A percentile compares a stretch with the other conserved stretches of the same genome.
Conservation (phyloP, 2,113 vertebrate species). For the Indri indri region DNA sequence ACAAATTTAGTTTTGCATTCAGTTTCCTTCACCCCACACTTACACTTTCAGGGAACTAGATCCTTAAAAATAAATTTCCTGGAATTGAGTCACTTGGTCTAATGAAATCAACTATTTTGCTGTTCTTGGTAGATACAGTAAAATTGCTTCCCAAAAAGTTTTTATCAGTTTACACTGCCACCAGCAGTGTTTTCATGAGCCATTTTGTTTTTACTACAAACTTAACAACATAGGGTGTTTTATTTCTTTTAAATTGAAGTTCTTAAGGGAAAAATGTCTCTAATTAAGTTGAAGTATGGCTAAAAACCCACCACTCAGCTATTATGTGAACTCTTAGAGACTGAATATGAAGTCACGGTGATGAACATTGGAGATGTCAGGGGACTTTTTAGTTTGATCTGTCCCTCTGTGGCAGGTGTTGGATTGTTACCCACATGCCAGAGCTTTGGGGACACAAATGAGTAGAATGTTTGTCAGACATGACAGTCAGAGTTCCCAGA, state of each 20-base stretch:
- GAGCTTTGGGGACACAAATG: constrained; percentile 45
- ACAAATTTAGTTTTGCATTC: constrained; percentile 15
- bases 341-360: constrained; percentile 27
- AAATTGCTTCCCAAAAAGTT: constrained; percentile 42
- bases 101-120: constrained; percentile 45
- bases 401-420: constrained; percentile 54
- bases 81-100: constrained; percentile 12
- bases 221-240: not conserved
- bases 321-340: not conserved
- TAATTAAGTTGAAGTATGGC: not conserved
- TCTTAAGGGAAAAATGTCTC: not conserved
- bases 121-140: constrained; percentile 45
- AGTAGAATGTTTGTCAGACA: constrained; percentile 59
- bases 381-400: constrained; percentile 47
- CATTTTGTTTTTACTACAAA: not conserved
- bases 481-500: constrained; percentile 52
- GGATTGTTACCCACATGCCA: constrained; percentile 18
- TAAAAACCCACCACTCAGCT: not conserved
- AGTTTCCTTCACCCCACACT: not conserved
- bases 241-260: constrained; percentile 42
- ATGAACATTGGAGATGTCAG: constrained; percentile 33
- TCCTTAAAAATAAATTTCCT: constrained; percentile 61
- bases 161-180: constrained; percentile 45
- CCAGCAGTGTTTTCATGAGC: constrained; percentile 16
- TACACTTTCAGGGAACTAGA: constrained; percentile 32